Percentiles rank a stretch among this genome's conserved stretches.
These are phyloP conservation scores for Plectropomus leopardus DNA, from an alignment of 2,113 vertebrate genomes.

Conservation along the genomic window DNA sequence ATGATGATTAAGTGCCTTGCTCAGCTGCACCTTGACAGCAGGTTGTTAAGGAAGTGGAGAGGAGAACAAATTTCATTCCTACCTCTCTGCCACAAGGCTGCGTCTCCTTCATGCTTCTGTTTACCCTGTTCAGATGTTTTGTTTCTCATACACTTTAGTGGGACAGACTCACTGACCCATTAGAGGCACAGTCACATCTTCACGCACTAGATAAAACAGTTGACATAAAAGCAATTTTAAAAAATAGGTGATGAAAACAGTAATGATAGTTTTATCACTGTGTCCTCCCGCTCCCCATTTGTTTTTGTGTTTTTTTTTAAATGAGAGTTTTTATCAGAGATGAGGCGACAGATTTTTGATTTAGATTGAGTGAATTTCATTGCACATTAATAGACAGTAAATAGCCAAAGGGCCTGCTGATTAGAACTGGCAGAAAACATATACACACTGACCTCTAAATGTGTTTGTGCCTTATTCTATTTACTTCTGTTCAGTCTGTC, in stretches of 20 bases:
- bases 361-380: slow-evolving; percentile 74
- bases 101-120: neutral
- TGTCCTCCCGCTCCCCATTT: slow-evolving; percentile 29
- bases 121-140: slow-evolving; percentile 6
- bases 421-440: slow-evolving; percentile 21
- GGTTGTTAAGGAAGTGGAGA: slow-evolving; percentile 11
- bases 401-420: slow-evolving; percentile 57
- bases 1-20: slow-evolving; percentile 24
- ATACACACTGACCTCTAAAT: slow-evolving; percentile 66
- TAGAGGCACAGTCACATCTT: slow-evolving; percentile 39
- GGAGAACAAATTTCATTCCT: neutral
- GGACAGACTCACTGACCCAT: slow-evolving; percentile 38
- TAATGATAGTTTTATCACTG: slow-evolving; percentile 71
- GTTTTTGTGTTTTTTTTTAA: slow-evolving; percentile 59
- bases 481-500: slow-evolving; percentile 29
- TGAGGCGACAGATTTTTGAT: slow-evolving; percentile 72
- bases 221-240: slow-evolving; percentile 71
- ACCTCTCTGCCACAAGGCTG: slow-evolving; percentile 2
- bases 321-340: slow-evolving; percentile 60
- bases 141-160: neutral
- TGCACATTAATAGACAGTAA: slow-evolving; percentile 66
- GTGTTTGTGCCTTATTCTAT: slow-evolving; percentile 24
- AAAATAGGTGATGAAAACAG: slow-evolving; percentile 42
- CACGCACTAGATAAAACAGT: slow-evolving; percentile 40
- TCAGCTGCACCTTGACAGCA: slow-evolving; percentile 23